phyloP scores from a whole-genome alignment of 2,797 vertebrate species.

The Notolabrus celidotus region DNA sequence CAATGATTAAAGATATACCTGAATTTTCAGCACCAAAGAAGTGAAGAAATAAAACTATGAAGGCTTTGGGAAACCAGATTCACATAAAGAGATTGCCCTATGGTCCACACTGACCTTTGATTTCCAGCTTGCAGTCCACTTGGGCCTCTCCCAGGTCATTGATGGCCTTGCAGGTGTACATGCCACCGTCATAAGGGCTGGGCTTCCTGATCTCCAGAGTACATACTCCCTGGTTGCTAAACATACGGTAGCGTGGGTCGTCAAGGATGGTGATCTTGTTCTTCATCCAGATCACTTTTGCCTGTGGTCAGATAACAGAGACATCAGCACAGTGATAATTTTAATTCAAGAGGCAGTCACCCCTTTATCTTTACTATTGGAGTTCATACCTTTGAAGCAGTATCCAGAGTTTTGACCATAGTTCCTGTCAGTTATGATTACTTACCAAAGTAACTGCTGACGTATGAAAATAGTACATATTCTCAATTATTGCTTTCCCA shows the following conservation, averaged over 20 bases:
- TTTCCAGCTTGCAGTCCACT: conserved; percentile 97
- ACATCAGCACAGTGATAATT: background rate
- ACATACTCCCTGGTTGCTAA: conserved; percentile 97
- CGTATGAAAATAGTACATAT: no score
- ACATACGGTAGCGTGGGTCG: conserved; percentile 97
- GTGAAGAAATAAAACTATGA: background rate
- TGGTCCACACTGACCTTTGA: conserved; percentile 91
- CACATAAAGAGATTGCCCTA: conserved; percentile 3
- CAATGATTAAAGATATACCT: no score
- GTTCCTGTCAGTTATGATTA: background rate
- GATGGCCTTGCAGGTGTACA: conserved; percentile 93
- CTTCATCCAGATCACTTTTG: conserved; percentile 99
- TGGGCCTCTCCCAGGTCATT: conserved; percentile 94
- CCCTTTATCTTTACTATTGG: background rate
- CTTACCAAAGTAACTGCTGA: background rate
- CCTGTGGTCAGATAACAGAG: conserved; percentile 79
- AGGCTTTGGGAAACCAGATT: conserved; percentile 63
- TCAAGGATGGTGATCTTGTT: conserved; percentile 94
- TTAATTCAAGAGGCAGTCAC: background rate
- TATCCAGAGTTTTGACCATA: background rate
- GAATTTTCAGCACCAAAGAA: background rate
- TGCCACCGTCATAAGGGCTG: conserved; percentile 93
- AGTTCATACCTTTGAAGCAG: background rate
- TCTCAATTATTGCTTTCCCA: no score
- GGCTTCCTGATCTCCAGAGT: conserved; percentile 98